Conservation (phyloP, 35 echinoderm and acorn worm genomes). For the Heliocidaris erythrogramma region DNA sequence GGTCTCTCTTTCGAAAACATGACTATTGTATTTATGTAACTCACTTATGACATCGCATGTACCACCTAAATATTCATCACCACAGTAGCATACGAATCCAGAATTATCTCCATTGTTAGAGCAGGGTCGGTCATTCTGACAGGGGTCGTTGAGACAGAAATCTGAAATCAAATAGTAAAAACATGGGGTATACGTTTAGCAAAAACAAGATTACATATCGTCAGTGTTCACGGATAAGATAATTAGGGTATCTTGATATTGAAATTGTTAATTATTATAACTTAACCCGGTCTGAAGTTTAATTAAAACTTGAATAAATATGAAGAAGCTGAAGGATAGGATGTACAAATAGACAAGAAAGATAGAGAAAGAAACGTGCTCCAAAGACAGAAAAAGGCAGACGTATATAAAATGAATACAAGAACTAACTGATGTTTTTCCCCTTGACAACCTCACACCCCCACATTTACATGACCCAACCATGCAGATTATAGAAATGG, state of each 20-base stretch:
- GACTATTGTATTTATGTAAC: not conserved
- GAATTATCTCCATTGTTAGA: constrained; percentile 19
- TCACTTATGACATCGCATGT: constrained; percentile 4
- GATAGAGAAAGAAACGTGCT: too few relatives aligned
- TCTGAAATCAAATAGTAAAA: not conserved
- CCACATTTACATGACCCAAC: too few relatives aligned
- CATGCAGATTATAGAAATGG: too few relatives aligned
- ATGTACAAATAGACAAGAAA: too few relatives aligned
- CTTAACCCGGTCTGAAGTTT: not conserved
- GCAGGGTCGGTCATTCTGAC: not conserved
- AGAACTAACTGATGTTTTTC: too few relatives aligned
- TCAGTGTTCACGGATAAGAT: not conserved
- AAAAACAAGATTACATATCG: not conserved
- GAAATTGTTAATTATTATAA: not conserved
- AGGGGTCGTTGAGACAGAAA: constrained; percentile 11
- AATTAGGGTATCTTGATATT: not conserved
- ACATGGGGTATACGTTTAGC: not conserved
- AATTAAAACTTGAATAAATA: not conserved
- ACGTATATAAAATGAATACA: too few relatives aligned
- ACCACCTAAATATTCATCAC: not conserved
- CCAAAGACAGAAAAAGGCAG: too few relatives aligned
- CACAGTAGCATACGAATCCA: constrained; percentile 1
- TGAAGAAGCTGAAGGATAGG: too few relatives aligned
- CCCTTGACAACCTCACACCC: too few relatives aligned
- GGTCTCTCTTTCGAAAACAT: too few relatives aligned